Percentiles rank a stretch among this genome's conserved stretches.
phyloP scores from a whole-genome alignment of 2,113 vertebrate genomes.

The Naja naja region DNA sequence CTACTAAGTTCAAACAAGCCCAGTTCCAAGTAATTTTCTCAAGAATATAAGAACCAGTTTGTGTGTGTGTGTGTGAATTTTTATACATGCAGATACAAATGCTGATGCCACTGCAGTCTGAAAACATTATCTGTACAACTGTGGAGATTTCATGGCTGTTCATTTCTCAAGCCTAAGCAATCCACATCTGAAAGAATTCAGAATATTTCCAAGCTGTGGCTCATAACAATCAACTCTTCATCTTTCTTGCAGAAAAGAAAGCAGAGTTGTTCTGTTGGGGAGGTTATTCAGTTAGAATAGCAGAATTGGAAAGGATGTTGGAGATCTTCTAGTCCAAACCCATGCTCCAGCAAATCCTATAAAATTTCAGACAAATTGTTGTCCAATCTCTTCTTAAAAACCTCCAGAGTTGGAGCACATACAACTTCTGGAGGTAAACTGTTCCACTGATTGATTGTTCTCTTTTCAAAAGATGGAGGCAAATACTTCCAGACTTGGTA shows the following conservation, averaged over 20 bases:
- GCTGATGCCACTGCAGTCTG: not conserved
- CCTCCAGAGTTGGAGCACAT: not conserved
- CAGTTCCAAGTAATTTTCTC: not conserved
- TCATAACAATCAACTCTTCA: not conserved
- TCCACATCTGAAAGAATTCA: not conserved
- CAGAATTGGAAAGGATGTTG: not conserved
- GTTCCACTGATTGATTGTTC: not conserved
- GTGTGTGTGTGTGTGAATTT: not conserved
- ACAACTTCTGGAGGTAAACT: not conserved
- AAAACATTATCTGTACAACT: not conserved
- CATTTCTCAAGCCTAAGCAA: not conserved
- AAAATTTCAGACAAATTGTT: not conserved
- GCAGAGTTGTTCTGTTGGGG: not conserved
- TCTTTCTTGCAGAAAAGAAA: not conserved
- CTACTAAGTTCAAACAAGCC: not conserved
- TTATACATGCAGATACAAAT: not conserved
- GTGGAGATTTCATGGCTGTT: not conserved
- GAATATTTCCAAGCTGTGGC: not conserved
- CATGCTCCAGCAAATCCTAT: not conserved
- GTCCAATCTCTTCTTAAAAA: not conserved
- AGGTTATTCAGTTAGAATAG: not conserved
- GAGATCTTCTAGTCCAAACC: not conserved
- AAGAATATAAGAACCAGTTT: not conserved
- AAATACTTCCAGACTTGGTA: not conserved
- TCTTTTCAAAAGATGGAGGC: not conserved